A percentile compares a stretch with the other conserved stretches of the same genome.
Conservation (phyloP, 2,888 invertebrate species). For the Pyralis farinalis region DNA sequence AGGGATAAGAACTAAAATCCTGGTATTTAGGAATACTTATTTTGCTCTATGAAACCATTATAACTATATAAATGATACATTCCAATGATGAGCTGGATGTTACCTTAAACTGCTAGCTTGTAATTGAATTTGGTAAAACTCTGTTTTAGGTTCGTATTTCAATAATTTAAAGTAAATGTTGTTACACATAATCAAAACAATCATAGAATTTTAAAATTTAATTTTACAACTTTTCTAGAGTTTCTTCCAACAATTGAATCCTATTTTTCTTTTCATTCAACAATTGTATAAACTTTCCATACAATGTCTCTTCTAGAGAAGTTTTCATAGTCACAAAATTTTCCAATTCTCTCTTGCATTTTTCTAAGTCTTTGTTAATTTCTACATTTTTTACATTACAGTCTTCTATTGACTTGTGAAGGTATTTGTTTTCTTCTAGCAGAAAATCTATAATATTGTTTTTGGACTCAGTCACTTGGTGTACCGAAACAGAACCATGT, state of each 20-base stretch:
- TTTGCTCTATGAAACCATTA: too few relatives aligned
- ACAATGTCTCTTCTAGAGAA: constrained; percentile 44
- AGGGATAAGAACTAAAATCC: too few relatives aligned
- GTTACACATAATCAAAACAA: too few relatives aligned
- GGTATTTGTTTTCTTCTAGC: constrained; percentile 40
- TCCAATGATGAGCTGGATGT: too few relatives aligned
- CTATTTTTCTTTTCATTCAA: constrained; percentile 61
- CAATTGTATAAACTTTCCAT: constrained; percentile 57
- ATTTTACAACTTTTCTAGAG: constrained; percentile 18
- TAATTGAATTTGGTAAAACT: too few relatives aligned
- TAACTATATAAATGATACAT: too few relatives aligned
- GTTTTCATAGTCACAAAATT: constrained; percentile 45
- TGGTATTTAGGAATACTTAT: too few relatives aligned
- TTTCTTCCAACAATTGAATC: constrained; percentile 51
- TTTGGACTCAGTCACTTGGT: constrained; percentile 31
- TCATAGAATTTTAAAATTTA: too few relatives aligned
- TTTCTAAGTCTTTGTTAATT: constrained; percentile 33
- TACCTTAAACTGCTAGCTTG: too few relatives aligned
- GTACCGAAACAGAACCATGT: constrained; percentile 44
- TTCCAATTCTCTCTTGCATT: constrained; percentile 43
- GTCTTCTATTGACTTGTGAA: constrained; percentile 24
- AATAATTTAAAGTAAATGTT: too few relatives aligned
- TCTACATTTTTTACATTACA: constrained; percentile 24
- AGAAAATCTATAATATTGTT: constrained; percentile 45
- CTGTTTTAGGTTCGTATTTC: too few relatives aligned